Evolutionary conservation across 2,113 vertebrate species (phyloP).

Genomic region (Peromyscus californicus): DNA sequence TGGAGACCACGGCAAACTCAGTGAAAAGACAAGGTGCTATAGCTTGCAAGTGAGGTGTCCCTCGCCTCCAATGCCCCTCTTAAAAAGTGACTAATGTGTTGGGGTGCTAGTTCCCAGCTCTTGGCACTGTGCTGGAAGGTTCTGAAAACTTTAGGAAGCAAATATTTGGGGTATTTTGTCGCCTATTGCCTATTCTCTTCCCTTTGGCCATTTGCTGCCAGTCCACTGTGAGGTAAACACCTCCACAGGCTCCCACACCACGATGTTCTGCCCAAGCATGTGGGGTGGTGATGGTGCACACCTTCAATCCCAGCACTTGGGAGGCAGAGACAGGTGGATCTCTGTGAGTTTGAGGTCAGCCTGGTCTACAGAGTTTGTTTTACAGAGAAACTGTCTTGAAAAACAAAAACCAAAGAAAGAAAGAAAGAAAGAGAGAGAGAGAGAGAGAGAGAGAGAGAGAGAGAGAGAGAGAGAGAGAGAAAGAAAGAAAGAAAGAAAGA

Average conservation of each 20-base stretch:
- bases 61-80: fast-evolving
- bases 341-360: no score
- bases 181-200: no score
- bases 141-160: background rate
- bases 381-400: no score
- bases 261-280: background rate
- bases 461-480: no score
- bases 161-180: background rate
- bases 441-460: no score
- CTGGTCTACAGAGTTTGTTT: no score
- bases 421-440: no score
- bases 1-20: background rate
- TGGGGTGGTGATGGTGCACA: no score
- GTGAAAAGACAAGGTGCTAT: background rate
- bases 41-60: background rate
- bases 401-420: no score
- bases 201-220: background rate
- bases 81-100: background rate
- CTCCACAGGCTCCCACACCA: background rate
- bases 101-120: background rate
- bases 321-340: no score
- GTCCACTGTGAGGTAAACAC: background rate
- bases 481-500: no score
- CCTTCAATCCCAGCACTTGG: no score
- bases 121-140: background rate